phyloP scores from a whole-genome alignment of 2,888 invertebrate species.

The Harpalus rufipes region DNA sequence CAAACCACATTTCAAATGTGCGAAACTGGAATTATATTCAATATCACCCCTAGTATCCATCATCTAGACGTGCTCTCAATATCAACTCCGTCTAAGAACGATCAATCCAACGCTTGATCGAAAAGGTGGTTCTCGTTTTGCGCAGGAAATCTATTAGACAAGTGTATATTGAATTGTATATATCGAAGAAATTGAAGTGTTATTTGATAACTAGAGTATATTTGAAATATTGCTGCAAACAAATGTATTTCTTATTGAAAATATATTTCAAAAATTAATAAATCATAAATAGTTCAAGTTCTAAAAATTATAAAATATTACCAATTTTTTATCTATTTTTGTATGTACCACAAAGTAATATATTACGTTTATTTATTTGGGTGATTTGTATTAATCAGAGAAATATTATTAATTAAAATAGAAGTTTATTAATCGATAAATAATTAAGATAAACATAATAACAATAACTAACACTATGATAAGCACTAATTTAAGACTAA shows the following conservation, averaged over 20 bases:
- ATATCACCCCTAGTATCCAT: conserved; percentile 46
- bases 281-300: neutral
- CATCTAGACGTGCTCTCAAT: conserved; percentile 58
- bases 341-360: too few species aligned
- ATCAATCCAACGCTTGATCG: conserved; percentile 39
- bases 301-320: too few species aligned
- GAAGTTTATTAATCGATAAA: too few species aligned
- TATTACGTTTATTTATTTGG: too few species aligned
- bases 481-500: too few species aligned
- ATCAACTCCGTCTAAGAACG: conserved; percentile 42
- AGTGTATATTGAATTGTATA: neutral
- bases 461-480: too few species aligned
- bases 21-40: conserved; percentile 60
- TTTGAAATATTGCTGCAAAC: neutral
- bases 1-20: conserved; percentile 50
- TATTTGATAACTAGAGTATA: neutral
- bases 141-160: neutral
- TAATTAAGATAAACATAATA: too few species aligned
- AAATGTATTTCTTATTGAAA: neutral
- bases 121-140: neutral
- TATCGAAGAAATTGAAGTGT: neutral
- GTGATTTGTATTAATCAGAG: too few species aligned
- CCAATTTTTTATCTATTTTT: too few species aligned
- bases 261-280: neutral
- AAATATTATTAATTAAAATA: too few species aligned